A percentile compares a stretch with the other conserved stretches of the same genome.
These are phyloP conservation scores for Laothoe populi DNA, from an alignment of 2,888 invertebrate species.

Conservation along the genomic window DNA sequence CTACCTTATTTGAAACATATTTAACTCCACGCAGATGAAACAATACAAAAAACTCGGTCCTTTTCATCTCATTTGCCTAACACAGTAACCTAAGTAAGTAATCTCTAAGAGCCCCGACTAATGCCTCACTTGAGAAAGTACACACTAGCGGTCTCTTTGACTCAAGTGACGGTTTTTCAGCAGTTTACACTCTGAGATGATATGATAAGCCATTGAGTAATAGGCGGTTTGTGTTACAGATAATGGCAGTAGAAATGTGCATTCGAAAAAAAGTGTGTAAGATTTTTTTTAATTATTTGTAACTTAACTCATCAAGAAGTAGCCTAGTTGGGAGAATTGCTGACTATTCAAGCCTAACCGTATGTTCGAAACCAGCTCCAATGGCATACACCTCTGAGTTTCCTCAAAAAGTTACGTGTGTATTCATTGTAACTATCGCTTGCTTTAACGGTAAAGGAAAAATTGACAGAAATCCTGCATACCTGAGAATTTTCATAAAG, in stretches of 20 bases:
- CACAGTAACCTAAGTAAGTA: conserved; percentile 18
- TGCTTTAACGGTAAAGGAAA: too few species aligned
- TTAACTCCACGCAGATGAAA: not conserved
- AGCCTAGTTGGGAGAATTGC: too few species aligned
- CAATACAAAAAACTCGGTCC: not conserved
- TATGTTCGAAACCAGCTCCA: too few species aligned
- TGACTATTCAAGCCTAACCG: too few species aligned
- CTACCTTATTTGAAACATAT: too few species aligned
- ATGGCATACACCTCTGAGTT: too few species aligned
- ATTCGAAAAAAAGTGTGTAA: not conserved
- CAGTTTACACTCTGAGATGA: conserved; percentile 4
- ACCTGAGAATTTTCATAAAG: too few species aligned
- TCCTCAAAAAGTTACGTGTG: too few species aligned
- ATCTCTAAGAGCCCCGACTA: conserved; percentile 38
- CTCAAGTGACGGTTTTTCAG: conserved; percentile 10
- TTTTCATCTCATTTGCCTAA: conserved; percentile 11
- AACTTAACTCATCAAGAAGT: not conserved
- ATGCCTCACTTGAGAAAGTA: conserved; percentile 24
- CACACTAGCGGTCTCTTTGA: not conserved
- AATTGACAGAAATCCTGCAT: too few species aligned
- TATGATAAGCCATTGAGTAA: conserved; percentile 15
- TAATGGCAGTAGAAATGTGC: not conserved
- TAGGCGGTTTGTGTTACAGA: not conserved
- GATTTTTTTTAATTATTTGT: not conserved
- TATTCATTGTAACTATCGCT: too few species aligned